A percentile compares a stretch with the other conserved stretches of the same genome.
phyloP scores from a whole-genome alignment of 37 sponge, comb jelly and placozoan species.

The Geodia barretti region DNA sequence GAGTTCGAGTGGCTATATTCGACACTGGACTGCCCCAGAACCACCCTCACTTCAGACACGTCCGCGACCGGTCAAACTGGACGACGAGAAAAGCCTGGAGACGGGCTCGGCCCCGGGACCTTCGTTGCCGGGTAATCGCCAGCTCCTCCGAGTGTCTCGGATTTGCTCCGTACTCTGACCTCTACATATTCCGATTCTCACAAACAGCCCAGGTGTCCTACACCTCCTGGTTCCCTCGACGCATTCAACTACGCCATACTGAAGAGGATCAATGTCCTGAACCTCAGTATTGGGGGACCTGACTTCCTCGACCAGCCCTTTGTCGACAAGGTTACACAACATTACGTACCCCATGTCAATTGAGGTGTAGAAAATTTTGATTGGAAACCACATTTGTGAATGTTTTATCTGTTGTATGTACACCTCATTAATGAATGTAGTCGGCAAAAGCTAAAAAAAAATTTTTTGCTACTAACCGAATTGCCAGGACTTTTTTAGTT shows the following conservation, averaged over 20 bases:
- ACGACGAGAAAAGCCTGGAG: slow-evolving; percentile 96
- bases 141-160: slow-evolving; percentile 95
- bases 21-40: slow-evolving; percentile 92
- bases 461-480: no score
- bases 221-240: slow-evolving; percentile 99
- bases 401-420: no score
- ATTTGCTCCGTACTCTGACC: slow-evolving; percentile 95
- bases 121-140: slow-evolving; percentile 99
- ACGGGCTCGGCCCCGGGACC: slow-evolving; percentile 95
- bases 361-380: no score
- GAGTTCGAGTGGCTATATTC: slow-evolving; percentile 93
- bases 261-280: slow-evolving; percentile 89
- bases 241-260: slow-evolving; percentile 98
- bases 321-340: slow-evolving; percentile 98
- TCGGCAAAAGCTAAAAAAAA: no score
- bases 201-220: slow-evolving; percentile 95
- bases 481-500: no score
- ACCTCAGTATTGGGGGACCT: slow-evolving; percentile 99
- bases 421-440: background rate
- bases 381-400: no score
- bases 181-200: slow-evolving; percentile 93
- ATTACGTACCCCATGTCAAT: no score
- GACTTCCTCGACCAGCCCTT: slow-evolving; percentile 98
- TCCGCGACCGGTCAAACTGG: slow-evolving; percentile 92
- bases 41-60: slow-evolving; percentile 93